A percentile compares a stretch with the other conserved stretches of the same genome.
Evolutionary conservation across 92 coral and sea anemone genomes (phyloP).

Genomic region (Phenganax subtilis): DNA sequence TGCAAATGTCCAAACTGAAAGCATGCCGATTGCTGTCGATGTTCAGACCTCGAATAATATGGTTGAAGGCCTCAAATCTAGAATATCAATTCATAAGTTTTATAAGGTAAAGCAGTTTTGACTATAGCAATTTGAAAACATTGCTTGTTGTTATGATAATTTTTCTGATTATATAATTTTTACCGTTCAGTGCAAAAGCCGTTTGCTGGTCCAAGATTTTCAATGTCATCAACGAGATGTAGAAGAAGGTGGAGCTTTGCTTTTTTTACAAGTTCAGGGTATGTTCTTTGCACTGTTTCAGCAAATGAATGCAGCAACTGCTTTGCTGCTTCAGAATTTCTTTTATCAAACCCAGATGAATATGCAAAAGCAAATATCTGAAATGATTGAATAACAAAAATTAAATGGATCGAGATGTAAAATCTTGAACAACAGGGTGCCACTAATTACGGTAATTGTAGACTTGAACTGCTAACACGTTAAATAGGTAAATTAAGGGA

Average conservation of each 20-base stretch:
- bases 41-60: background rate
- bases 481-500: no score
- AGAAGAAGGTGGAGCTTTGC: slow-evolving; percentile 7
- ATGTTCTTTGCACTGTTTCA: background rate
- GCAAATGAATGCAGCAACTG: background rate
- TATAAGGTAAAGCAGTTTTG: no score
- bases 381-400: no score
- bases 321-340: background rate
- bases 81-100: background rate
- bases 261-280: slow-evolving; percentile 14
- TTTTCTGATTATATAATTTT: background rate
- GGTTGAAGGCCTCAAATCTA: slow-evolving; percentile 11
- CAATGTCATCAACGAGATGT: slow-evolving; percentile 6
- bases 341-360: background rate
- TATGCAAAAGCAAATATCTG: slow-evolving; percentile 1
- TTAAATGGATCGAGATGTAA: no score
- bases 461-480: no score
- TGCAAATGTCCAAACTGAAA: slow-evolving; percentile 6
- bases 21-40: background rate
- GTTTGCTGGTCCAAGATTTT: slow-evolving; percentile 12
- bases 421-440: no score
- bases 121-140: background rate
- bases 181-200: slow-evolving; percentile 20
- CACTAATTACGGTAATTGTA: no score
- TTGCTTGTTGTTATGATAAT: no score